These are phyloP conservation scores for Sorex maritimensis DNA, from an alignment of 2,797 vertebrate genomes.

Conservation along the genomic window DNA sequence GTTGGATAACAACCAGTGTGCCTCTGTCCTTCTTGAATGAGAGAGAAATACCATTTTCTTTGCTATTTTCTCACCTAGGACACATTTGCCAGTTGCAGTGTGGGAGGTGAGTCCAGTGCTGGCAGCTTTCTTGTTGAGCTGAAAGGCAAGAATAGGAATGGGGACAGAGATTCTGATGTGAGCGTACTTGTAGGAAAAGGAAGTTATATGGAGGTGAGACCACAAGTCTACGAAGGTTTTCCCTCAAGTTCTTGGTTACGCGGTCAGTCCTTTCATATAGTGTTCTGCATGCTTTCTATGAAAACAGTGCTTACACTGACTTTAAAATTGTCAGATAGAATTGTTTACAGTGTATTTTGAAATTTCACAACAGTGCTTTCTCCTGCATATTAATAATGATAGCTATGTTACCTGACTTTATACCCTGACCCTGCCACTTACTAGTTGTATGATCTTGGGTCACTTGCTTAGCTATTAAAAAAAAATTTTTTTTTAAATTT, in stretches of 20 bases:
- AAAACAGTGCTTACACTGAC: background rate
- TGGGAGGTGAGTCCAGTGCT: background rate
- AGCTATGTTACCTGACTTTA: no score
- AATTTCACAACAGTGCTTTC: background rate
- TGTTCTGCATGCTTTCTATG: background rate
- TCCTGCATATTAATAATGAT: background rate
- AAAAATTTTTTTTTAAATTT: no score
- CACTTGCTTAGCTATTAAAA: background rate
- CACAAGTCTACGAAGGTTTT: background rate
- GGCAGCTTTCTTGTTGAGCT: background rate
- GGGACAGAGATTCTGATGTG: no score
- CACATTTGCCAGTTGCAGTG: no score
- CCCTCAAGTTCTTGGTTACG: background rate
- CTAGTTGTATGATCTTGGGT: background rate
- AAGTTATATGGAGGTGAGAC: background rate
- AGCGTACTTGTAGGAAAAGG: background rate
- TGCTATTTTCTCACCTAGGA: no score
- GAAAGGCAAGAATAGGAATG: background rate
- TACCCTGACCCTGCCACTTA: background rate
- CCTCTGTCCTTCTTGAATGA: slow-evolving; percentile 7
- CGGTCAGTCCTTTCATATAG: no score
- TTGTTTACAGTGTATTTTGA: background rate
- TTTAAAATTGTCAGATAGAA: slow-evolving; percentile 12
- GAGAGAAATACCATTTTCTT: no score
- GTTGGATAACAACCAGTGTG: background rate